Conservation (phyloP, 2,888 invertebrate species). For the Idaea aversata region DNA sequence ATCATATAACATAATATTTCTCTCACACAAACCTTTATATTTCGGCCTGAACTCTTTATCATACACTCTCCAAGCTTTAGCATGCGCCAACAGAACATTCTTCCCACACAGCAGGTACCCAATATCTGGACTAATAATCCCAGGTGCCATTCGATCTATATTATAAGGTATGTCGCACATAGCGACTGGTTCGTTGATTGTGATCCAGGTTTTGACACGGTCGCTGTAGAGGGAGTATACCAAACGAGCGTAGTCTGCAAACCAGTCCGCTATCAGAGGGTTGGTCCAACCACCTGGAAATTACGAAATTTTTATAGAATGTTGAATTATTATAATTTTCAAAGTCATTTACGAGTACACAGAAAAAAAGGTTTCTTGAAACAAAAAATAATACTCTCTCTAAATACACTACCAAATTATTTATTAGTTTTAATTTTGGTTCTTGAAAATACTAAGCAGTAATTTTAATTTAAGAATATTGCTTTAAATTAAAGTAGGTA, state of each 20-base stretch:
- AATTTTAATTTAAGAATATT: too few relatives aligned
- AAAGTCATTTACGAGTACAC: too few relatives aligned
- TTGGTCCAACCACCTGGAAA: conserved; percentile 82
- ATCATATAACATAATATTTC: neutral
- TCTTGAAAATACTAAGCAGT: too few relatives aligned
- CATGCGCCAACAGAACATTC: conserved; percentile 84
- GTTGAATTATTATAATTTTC: too few relatives aligned
- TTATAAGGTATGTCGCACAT: conserved; percentile 63
- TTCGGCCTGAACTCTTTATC: conserved; percentile 70
- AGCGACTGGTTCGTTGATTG: conserved; percentile 84
- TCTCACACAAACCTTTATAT: conserved; percentile 62
- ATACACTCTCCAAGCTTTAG: conserved; percentile 80
- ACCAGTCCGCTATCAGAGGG: conserved; percentile 78
- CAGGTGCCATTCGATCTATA: conserved; percentile 59
- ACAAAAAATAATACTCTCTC: too few relatives aligned
- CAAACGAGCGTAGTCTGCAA: conserved; percentile 79
- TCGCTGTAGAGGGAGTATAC: conserved; percentile 77
- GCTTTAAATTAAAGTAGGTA: too few relatives aligned
- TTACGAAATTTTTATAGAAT: neutral
- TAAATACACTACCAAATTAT: too few relatives aligned
- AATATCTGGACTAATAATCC: conserved; percentile 50
- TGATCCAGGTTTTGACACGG: conserved; percentile 83
- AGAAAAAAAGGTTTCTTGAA: too few relatives aligned
- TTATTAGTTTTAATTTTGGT: too few relatives aligned
- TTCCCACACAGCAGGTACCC: conserved; percentile 82